Base-by-base conservation (phyloP, 2,113 vertebrate genomes). In the Coptodon bakossiorum region DNA sequence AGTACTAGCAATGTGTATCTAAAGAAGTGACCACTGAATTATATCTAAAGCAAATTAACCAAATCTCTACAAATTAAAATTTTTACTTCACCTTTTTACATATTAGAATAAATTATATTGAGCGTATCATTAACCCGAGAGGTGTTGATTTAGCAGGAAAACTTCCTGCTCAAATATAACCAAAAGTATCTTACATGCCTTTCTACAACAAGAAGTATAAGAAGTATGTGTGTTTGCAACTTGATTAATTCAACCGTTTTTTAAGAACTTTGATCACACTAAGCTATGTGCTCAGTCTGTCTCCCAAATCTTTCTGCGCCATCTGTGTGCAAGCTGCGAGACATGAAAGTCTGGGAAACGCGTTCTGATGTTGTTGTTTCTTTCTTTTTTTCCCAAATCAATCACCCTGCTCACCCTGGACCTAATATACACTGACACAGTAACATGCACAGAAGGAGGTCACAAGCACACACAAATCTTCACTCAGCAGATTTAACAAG, bases 261-360 rank as follows among this genome's bases (percentile, higher is more conserved):
- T 82, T 14, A 59, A 31, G 9, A 63, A 43, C 45, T 78, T 90
- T 27, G 66, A 81, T 52, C 45, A 4, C 24, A 71, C n/a, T 57
- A 57, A 43, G 14, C 83, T 88, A 61, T 38, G 31, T 36, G 40
- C 53, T 82, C 66, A 3, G 86, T 66, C 79, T 87, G 54, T 82
- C 76, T 71, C 73, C 14, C 50, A 86, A 50, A 87, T 24, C 81
- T 85, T 78, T 17, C 82, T 68, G 38, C 52, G 85, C 73, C 94
- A 95, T 95, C 93, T 95, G 95, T 71, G 84, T 84, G 82, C 89
- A 93, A 93, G 93, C 86, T 93, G 93, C 80, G 48, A 84, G 83
- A 88, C 89, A 90, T 90, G 82, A 86, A 92, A 86, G 82, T 66
- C 81, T 90, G 86, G 88, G 86, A 76, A 73, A 85, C 2, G 22